Evolutionary conservation across 2,888 invertebrate genomes (phyloP), one percentile per base, ranked within the genome.

Genomic region (Apamea monoglypha): DNA sequence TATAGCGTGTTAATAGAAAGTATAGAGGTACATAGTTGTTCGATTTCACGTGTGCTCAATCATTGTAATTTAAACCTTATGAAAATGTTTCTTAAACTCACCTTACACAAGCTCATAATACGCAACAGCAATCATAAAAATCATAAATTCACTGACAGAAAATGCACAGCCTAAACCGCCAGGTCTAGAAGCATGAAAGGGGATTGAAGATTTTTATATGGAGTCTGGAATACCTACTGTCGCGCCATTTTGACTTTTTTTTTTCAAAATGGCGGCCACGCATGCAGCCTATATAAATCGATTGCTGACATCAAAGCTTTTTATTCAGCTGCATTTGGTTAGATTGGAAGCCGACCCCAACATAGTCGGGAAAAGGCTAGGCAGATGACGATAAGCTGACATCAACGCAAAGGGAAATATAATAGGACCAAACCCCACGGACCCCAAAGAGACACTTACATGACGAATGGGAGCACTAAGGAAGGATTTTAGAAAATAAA

Each of bases 1-100:
- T 32, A 32, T 10, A 32, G 21, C n/a, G n/a, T 68, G n/a, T 40
- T 25, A 29, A 25, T 32, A 44, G 10, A 69, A 74, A 16, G 5
- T 16, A 50, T 40, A 29, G 47, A 47, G n/a, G 8, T 8, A 21
- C 1, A 29, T 6, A 63, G 16, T 10, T 64, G 25, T 50, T 71
- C 29, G 44, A 18, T 56, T 44, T 70, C 56, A 75, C 10, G 29
- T 40, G 16, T 36, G 18, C 40, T 50, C 14, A 32, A 32, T 40
- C 25, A 53, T 70, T 80, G 44, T 44, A 79, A 63, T 70, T n/a
- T 69, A 53, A 69, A 63, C 29, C 70, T 69, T 67, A 67, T 40
- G 40, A 16, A 4, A 67, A 66, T 40, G 21, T 25, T 36, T 36
- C 36, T 25, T 25, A 36, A 36, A 36, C 7, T 25, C 64, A 36